Evolutionary conservation across 2,797 vertebrate genomes (phyloP).

Genomic region (Philypnodon macrostomus): DNA sequence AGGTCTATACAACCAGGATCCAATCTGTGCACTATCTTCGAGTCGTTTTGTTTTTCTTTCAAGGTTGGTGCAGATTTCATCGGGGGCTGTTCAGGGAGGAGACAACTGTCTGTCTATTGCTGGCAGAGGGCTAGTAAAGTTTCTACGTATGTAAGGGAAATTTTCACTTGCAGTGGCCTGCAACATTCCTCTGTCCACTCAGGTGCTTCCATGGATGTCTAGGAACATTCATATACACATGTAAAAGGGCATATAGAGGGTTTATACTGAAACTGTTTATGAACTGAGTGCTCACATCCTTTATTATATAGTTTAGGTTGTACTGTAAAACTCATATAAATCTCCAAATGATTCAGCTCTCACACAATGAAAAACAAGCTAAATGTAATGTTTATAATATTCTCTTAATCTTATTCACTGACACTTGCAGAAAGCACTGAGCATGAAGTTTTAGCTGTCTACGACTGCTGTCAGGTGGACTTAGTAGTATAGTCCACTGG

Average conservation of each 20-base stretch:
- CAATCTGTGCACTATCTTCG: constrained; percentile 25
- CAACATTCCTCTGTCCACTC: constrained; percentile 64
- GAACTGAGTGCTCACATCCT: no score
- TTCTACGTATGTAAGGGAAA: constrained; percentile 6
- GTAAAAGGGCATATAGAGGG: constrained; percentile 1
- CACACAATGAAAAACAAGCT: no score
- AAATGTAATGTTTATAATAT: no score
- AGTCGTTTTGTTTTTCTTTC: constrained; percentile 22
- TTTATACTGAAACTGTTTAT: not conserved
- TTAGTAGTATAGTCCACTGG: not conserved
- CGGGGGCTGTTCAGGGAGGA: constrained; percentile 34
- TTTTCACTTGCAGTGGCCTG: constrained; percentile 45
- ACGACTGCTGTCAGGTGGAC: not conserved
- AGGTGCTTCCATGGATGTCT: constrained; percentile 30
- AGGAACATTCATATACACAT: constrained; percentile 15
- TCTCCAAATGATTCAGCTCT: no score
- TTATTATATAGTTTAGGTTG: no score
- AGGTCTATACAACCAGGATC: constrained; percentile 12
- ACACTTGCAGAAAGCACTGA: no score
- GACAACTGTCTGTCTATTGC: constrained; percentile 24
- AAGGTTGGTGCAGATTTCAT: constrained; percentile 20
- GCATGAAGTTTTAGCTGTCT: no score
- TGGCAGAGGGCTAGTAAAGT: constrained; percentile 24
- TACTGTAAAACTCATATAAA: no score
- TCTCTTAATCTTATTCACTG: no score